phyloP scores from a whole-genome alignment of 2,888 invertebrate species.

The Drosophila mercatorum region DNA sequence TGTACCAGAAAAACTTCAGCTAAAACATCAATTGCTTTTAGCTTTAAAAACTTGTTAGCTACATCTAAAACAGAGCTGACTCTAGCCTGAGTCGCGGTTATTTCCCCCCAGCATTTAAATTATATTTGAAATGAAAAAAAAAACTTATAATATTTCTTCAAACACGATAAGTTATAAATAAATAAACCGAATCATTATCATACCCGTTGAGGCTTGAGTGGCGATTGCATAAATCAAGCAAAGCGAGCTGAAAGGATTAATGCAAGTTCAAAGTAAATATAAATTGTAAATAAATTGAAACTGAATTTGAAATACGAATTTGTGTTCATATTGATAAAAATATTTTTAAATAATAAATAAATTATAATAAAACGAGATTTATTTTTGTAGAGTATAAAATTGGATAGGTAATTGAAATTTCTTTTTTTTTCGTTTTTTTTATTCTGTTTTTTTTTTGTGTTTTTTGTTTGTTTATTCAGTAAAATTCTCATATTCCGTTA shows the following conservation, averaged over 20 bases:
- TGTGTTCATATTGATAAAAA: no score
- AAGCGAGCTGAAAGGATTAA: conserved; percentile 23
- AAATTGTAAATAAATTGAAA: conserved; percentile 14
- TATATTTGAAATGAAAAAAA: not conserved
- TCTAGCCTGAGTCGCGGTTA: not conserved
- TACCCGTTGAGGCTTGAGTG: conserved; percentile 10
- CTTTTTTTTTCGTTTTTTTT: conserved; percentile 17
- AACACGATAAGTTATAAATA: conserved; percentile 13
- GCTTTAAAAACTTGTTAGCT: not conserved
- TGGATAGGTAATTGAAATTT: conserved; percentile 18
- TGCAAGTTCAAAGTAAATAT: conserved; percentile 29
- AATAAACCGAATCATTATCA: conserved; percentile 10
- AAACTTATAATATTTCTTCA: not conserved
- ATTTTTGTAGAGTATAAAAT: conserved; percentile 26
- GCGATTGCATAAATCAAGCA: conserved; percentile 31
- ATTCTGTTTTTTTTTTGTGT: conserved; percentile 20
- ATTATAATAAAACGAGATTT: conserved; percentile 9
- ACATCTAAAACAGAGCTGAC: not conserved
- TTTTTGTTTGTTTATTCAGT: conserved; percentile 64
- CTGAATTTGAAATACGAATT: not conserved
- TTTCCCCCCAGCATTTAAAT: not conserved
- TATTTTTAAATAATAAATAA: conserved; percentile 2
- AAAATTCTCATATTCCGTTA: conserved; percentile 79
- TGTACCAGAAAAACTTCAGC: no score
- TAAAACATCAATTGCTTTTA: not conserved